Conservation (phyloP, 2,113 vertebrate species). For the Prunella himalayana region DNA sequence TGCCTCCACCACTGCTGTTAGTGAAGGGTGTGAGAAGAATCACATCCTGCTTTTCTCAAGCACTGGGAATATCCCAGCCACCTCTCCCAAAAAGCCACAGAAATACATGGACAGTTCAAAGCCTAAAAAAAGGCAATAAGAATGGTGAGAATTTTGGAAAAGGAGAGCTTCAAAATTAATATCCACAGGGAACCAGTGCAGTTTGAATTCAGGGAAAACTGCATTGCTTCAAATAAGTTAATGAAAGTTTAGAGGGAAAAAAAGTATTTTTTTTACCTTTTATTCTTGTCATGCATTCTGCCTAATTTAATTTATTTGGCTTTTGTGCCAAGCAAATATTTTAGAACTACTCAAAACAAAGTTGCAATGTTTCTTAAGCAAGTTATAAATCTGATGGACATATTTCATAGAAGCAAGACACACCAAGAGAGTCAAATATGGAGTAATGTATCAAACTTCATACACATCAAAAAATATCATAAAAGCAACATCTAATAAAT, state of each 20-base stretch:
- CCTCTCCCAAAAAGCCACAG: not conserved
- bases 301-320: not conserved
- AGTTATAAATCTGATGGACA: not conserved
- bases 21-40: not conserved
- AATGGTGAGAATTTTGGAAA: not conserved
- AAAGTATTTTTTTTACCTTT: not conserved
- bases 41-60: not conserved
- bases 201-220: not conserved
- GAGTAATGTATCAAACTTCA: not conserved
- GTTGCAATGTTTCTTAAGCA: not conserved
- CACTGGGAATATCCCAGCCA: not conserved
- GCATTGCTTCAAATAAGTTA: not conserved
- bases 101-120: not conserved
- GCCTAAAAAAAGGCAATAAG: not conserved
- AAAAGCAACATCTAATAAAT: not conserved
- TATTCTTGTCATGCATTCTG: not conserved
- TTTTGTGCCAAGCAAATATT: not conserved
- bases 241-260: not conserved
- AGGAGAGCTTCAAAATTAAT: not conserved
- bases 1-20: not conserved
- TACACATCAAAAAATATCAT: not conserved
- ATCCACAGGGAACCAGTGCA: not conserved
- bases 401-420: not conserved
- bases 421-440: not conserved
- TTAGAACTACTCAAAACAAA: not conserved